These are phyloP conservation scores for Heliconius aoede DNA, from an alignment of 2,888 invertebrate genomes.

Conservation along the genomic window DNA sequence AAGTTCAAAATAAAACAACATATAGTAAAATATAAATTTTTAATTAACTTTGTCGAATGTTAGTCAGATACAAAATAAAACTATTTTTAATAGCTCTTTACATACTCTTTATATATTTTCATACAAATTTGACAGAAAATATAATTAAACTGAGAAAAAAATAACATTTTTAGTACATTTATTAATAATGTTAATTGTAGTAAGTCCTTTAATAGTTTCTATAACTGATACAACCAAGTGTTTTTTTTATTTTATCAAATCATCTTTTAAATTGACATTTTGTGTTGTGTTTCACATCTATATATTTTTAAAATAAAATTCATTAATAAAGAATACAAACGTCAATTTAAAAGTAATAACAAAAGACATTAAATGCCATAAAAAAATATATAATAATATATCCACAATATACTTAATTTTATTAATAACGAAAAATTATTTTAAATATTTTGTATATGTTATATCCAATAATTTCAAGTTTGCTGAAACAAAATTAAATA, in stretches of 20 bases:
- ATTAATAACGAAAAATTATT: neutral
- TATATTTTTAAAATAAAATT: neutral
- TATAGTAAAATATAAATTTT: slow-evolving; percentile 52
- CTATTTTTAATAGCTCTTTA: slow-evolving; percentile 11
- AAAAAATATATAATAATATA: slow-evolving; percentile 1
- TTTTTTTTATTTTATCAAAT: neutral
- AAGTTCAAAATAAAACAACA: slow-evolving; percentile 41
- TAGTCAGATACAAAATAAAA: slow-evolving; percentile 38
- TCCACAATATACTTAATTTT: neutral
- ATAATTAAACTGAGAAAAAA: neutral
- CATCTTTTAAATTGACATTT: slow-evolving; percentile 3
- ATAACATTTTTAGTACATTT: neutral
- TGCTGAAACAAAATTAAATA: neutral
- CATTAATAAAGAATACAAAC: neutral
- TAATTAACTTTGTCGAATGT: slow-evolving; percentile 43
- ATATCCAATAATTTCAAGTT: neutral
- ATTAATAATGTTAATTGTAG: neutral
- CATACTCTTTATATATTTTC: neutral
- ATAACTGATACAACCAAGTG: slow-evolving; percentile 17
- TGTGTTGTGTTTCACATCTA: neutral
- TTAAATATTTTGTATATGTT: neutral
- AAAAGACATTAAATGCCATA: slow-evolving; percentile 17
- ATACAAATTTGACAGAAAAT: neutral
- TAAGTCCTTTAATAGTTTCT: neutral
- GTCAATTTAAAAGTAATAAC: slow-evolving; percentile 7